Evolutionary conservation across 2,113 vertebrate species (phyloP).

Genomic region (Labeo catla): DNA sequence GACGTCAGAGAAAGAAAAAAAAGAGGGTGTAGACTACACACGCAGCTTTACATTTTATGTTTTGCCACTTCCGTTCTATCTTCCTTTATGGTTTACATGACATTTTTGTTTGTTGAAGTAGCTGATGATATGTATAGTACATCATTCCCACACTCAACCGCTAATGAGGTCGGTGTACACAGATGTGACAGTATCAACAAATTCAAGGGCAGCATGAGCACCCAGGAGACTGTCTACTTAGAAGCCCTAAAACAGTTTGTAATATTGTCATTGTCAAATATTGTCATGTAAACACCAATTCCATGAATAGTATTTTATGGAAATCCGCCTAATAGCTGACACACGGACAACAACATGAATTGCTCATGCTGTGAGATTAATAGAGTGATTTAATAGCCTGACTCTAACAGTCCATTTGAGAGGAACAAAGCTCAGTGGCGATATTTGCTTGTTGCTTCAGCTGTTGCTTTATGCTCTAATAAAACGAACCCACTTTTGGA

Average conservation of each 20-base stretch:
- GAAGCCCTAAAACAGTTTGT: not conserved
- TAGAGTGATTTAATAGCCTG: slow-evolving; percentile 30
- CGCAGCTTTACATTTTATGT: not conserved
- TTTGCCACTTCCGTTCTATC: slow-evolving; percentile 5
- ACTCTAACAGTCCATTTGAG: slow-evolving; percentile 17
- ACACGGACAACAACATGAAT: slow-evolving; percentile 27
- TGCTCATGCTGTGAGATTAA: slow-evolving; percentile 42
- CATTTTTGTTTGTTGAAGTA: not conserved
- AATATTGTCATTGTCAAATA: slow-evolving; percentile 34
- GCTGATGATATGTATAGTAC: not conserved
- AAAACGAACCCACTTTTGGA: slow-evolving; percentile 10
- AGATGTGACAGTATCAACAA: not conserved
- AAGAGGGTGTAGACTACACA: not conserved
- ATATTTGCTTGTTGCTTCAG: slow-evolving; percentile 14
- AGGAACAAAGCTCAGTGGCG: not conserved
- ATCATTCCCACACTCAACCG: not conserved
- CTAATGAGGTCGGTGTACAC: not conserved
- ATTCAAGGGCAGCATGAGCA: slow-evolving; percentile 21
- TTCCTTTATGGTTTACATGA: slow-evolving; percentile 6
- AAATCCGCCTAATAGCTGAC: slow-evolving; percentile 35
- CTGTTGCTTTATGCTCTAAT: slow-evolving; percentile 22
- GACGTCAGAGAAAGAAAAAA: not conserved
- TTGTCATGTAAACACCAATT: slow-evolving; percentile 9
- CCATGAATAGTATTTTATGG: not conserved
- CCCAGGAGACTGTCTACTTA: not conserved